Conservation (phyloP, 2,113 vertebrate genomes). For the Oryzias javanicus region DNA sequence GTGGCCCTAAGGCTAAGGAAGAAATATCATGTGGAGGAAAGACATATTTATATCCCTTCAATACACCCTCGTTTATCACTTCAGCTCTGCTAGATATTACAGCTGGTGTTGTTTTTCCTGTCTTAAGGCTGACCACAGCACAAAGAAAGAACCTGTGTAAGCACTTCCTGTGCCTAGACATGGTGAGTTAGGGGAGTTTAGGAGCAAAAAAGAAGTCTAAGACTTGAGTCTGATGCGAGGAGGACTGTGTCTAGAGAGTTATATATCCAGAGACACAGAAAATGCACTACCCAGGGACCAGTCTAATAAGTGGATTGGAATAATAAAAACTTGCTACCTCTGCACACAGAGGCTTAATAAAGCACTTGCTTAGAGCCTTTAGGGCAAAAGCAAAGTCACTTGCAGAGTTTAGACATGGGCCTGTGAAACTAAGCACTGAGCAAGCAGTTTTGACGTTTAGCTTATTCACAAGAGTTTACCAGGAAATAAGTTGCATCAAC, state of each 20-base stretch:
- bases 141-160: constrained; percentile 70
- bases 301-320: constrained; percentile 60
- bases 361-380: constrained; percentile 34
- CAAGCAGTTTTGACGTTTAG: constrained; percentile 52
- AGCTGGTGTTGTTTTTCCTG: constrained; percentile 61
- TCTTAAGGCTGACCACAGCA: constrained; percentile 70
- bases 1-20: constrained; percentile 39
- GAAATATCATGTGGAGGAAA: constrained; percentile 42
- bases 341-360: constrained; percentile 59
- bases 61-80: constrained; percentile 59
- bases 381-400: constrained; percentile 52
- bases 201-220: constrained; percentile 36
- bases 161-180: constrained; percentile 61
- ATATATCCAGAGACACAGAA: constrained; percentile 54
- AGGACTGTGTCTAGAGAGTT: constrained; percentile 57
- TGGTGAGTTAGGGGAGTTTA: constrained; percentile 56
- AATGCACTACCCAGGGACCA: constrained; percentile 51
- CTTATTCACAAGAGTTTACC: constrained; percentile 31
- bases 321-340: constrained; percentile 56
- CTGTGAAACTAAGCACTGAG: constrained; percentile 49
- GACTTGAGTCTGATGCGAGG: constrained; percentile 41
- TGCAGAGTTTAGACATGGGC: constrained; percentile 43
- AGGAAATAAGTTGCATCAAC: constrained; percentile 18
- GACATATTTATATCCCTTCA: constrained; percentile 59
- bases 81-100: constrained; percentile 59